Percentiles rank a stretch among this genome's conserved stretches.
Evolutionary conservation across 1,140 invertebrate species (phyloP).

Genomic region (Formica selysi): DNA sequence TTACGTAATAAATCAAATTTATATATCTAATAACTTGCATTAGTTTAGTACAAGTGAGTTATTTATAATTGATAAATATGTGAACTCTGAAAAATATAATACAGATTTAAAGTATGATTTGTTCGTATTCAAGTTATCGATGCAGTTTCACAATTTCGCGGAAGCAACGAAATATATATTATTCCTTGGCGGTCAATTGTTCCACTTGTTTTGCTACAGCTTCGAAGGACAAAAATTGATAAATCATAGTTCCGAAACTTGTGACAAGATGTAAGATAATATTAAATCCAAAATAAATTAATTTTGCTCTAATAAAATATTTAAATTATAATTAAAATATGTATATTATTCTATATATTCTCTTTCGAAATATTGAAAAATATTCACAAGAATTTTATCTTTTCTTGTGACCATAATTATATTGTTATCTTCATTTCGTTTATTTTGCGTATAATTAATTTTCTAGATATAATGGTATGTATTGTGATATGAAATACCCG

Average conservation of each 20-base stretch:
- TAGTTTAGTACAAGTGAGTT: conserved; percentile 29
- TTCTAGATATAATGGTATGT: conserved; percentile 29
- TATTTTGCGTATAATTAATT: neutral
- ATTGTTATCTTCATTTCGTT: neutral
- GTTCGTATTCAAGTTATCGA: neutral
- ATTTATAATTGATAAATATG: neutral
- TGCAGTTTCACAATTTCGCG: neutral
- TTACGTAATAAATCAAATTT: neutral
- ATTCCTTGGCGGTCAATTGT: conserved; percentile 51
- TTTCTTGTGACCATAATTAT: neutral
- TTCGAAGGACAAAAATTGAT: conserved; percentile 30
- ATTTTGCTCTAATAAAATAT: neutral
- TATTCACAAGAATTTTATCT: neutral
- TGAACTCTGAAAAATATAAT: neutral
- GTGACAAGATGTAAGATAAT: conserved; percentile 22
- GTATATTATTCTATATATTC: no score
- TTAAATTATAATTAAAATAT: neutral
- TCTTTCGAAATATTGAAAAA: no score
- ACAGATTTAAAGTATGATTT: neutral
- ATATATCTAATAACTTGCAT: neutral
- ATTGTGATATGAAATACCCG: conserved; percentile 12
- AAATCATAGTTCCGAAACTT: neutral
- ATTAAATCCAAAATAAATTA: neutral
- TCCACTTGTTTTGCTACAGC: conserved; percentile 27
- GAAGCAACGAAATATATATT: conserved; percentile 30